Conservation (phyloP, 2,113 vertebrate species). For the Hylia prasina region DNA sequence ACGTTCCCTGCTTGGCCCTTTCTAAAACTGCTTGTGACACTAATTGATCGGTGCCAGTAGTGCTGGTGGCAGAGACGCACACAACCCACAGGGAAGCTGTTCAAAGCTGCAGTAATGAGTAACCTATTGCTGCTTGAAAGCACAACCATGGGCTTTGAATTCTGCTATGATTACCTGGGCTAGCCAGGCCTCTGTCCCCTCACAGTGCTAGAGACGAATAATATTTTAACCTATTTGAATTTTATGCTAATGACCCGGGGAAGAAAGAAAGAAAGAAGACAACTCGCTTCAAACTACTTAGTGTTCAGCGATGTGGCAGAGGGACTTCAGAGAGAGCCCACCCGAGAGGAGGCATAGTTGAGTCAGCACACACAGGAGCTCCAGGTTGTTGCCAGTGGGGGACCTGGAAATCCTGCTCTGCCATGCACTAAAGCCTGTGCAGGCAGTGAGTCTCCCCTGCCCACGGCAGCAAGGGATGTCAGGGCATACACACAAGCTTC, state of each 20-base stretch:
- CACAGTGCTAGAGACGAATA: neutral
- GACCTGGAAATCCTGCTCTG: conserved; percentile 1
- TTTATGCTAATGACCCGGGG: neutral
- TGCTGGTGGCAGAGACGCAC: neutral
- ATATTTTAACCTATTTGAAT: conserved; percentile 29
- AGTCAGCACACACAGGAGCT: conserved; percentile 9
- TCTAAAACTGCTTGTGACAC: conserved; percentile 29
- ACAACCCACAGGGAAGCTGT: conserved; percentile 40
- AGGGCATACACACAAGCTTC: neutral
- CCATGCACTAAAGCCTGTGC: fast-evolving
- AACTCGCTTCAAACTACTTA: neutral
- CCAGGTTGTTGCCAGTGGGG: neutral
- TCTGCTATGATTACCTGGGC: neutral
- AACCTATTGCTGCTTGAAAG: conserved; percentile 44
- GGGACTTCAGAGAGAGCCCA: neutral
- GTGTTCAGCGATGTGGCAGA: neutral
- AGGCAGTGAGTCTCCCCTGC: neutral
- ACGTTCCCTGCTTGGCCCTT: neutral
- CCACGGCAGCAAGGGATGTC: neutral
- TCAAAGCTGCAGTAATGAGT: conserved; percentile 46
- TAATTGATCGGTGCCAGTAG: conserved; percentile 29
- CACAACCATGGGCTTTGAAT: neutral
- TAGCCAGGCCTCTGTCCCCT: conserved; percentile 29
- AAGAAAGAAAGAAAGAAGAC: neutral
- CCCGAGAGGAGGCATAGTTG: neutral